Percentiles rank a stretch among this genome's conserved stretches.
Conservation (phyloP, 2,113 vertebrate genomes). For the Donacobius atricapilla region DNA sequence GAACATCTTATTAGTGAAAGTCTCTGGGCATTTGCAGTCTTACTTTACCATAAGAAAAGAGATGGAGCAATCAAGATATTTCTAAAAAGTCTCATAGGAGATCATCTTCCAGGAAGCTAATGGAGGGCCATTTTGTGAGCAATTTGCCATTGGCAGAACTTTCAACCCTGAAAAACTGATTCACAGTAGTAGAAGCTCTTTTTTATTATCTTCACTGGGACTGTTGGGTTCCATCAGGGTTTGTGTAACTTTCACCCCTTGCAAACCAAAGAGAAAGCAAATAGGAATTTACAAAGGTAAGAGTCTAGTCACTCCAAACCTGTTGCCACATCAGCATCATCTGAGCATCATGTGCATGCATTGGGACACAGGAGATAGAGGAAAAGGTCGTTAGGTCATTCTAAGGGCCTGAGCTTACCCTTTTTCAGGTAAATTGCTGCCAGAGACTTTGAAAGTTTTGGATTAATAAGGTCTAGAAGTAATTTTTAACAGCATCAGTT, state of each 20-base stretch:
- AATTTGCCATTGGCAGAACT: not conserved
- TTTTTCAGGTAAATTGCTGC: not conserved
- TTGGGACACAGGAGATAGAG: not conserved
- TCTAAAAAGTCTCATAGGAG: not conserved
- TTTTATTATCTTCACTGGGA: not conserved
- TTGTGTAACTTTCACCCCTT: not conserved
- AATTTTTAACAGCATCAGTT: not conserved
- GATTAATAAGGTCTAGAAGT: not conserved
- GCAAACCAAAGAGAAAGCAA: not conserved
- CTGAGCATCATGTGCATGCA: not conserved
- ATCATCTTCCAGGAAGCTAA: not conserved
- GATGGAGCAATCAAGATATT: not conserved
- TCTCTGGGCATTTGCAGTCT: not conserved
- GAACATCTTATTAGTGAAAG: not conserved
- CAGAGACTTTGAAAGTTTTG: not conserved
- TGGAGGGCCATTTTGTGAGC: not conserved
- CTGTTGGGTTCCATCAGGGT: not conserved
- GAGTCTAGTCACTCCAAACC: not conserved
- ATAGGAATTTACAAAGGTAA: not conserved
- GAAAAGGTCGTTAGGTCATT: not conserved
- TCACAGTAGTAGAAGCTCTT: not conserved
- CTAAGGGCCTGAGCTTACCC: not conserved
- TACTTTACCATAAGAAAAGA: not conserved
- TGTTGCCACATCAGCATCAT: not conserved
- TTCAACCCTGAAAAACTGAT: not conserved